These are phyloP conservation scores for Coelopa pilipes DNA, from an alignment of 2,888 invertebrate species.

Conservation along the genomic window DNA sequence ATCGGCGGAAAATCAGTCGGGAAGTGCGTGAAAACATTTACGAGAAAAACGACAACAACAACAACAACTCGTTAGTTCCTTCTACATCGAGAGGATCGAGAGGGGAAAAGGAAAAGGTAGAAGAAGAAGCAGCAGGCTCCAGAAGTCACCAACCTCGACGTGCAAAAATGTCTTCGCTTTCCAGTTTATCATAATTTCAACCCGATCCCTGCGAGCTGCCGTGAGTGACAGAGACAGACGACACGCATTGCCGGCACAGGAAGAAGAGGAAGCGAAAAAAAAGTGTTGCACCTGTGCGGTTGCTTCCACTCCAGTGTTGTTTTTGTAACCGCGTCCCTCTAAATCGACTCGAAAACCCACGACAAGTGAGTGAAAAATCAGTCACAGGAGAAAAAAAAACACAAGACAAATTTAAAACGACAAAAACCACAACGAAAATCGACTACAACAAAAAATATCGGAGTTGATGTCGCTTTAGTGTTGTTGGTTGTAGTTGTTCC, in stretches of 20 bases:
- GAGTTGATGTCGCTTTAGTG: too few species aligned
- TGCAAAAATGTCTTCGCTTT: conserved; percentile 15
- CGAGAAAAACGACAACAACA: too few species aligned
- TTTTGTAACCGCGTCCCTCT: neutral
- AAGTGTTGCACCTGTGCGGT: conserved; percentile 18
- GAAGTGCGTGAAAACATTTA: too few species aligned
- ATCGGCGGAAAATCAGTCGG: too few species aligned
- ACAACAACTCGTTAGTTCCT: neutral
- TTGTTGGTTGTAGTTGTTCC: too few species aligned
- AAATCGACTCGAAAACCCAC: neutral
- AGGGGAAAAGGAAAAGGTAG: too few species aligned
- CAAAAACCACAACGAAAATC: neutral
- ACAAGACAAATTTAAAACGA: neutral
- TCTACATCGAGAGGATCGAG: too few species aligned
- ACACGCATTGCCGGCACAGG: neutral
- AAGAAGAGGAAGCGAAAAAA: conserved; percentile 1
- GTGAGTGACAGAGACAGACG: too few species aligned
- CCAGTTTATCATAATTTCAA: neutral
- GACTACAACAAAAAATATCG: too few species aligned
- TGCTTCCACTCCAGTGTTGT: neutral
- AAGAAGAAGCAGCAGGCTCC: neutral
- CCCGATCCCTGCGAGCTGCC: too few species aligned
- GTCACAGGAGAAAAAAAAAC: neutral
- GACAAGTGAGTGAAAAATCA: conserved; percentile 12
- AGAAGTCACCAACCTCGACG: conserved; percentile 3